These are phyloP conservation scores for Trematomus loennbergii DNA, from an alignment of 2,113 vertebrate species.

Conservation along the genomic window DNA sequence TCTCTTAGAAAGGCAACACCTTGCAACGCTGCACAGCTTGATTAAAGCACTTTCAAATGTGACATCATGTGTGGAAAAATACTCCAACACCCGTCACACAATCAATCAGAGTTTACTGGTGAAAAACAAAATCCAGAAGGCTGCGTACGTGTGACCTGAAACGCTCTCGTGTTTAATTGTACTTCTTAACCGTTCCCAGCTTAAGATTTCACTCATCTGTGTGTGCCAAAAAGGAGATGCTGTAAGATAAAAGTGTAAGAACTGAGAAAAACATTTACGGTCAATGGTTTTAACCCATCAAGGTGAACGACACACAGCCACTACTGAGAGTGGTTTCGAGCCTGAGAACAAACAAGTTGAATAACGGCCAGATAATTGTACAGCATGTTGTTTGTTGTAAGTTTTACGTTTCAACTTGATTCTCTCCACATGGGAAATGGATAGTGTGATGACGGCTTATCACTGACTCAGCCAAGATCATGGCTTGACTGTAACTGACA, in stretches of 20 bases:
- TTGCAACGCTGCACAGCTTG: background rate
- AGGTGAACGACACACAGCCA: constrained; percentile 17
- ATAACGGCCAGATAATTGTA: constrained; percentile 48
- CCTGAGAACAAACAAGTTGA: constrained; percentile 38
- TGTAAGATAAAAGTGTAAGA: background rate
- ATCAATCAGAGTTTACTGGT: constrained; percentile 19
- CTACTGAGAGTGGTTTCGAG: background rate
- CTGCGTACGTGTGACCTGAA: constrained; percentile 15
- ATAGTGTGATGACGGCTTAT: constrained; percentile 50
- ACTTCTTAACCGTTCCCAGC: background rate
- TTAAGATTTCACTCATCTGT: constrained; percentile 4
- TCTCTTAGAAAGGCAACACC: constrained; percentile 23
- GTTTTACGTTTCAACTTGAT: constrained; percentile 36
- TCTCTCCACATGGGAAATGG: constrained; percentile 50
- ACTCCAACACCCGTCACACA: constrained; percentile 22
- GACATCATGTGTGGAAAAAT: constrained; percentile 60
- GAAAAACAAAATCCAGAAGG: constrained; percentile 5
- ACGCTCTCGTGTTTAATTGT: background rate
- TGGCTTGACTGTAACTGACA: constrained; percentile 56
- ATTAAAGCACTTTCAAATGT: constrained; percentile 55
- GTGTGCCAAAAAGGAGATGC: constrained; percentile 1
- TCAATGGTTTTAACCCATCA: background rate
- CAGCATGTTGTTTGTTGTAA: constrained; percentile 21
- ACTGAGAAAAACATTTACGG: constrained; percentile 14
- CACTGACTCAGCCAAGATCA: constrained; percentile 59